Conservation (phyloP, 2,113 vertebrate species). For the Platycercus adscitus region DNA sequence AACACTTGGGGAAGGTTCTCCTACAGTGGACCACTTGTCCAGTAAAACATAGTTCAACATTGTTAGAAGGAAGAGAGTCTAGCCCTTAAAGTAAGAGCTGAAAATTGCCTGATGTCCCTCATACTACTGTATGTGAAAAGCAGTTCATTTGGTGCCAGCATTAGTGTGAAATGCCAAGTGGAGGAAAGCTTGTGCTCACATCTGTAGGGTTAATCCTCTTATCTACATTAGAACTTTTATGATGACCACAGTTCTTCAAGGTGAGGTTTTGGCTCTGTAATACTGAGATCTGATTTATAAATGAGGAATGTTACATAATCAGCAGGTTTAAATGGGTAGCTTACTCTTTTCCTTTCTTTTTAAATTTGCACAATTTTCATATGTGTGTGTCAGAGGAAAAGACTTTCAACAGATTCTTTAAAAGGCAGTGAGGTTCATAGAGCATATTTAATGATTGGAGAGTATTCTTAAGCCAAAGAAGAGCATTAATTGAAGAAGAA, state of each 20-base stretch:
- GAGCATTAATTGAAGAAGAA: conserved; percentile 62
- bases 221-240: not conserved
- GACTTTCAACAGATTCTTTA: conserved; percentile 34
- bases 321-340: not conserved
- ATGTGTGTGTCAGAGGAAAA: not conserved
- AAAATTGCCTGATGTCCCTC: not conserved
- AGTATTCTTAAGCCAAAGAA: conserved; percentile 43
- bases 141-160: not conserved
- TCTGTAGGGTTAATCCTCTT: not conserved
- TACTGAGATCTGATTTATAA: not conserved
- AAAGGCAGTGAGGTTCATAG: conserved; percentile 45
- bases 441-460: conserved; percentile 57
- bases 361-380: not conserved
- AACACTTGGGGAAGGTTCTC: not conserved
- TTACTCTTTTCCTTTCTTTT: conserved; percentile 5
- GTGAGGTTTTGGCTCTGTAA: not conserved
- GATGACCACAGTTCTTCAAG: not conserved
- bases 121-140: not conserved
- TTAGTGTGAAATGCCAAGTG: not conserved
- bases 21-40: not conserved
- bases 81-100: not conserved
- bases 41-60: not conserved
- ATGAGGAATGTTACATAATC: not conserved
- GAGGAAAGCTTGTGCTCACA: not conserved
- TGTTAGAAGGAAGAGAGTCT: not conserved